Base-by-base conservation (phyloP, 2,888 invertebrate genomes). In the Quadriops clusia region DNA sequence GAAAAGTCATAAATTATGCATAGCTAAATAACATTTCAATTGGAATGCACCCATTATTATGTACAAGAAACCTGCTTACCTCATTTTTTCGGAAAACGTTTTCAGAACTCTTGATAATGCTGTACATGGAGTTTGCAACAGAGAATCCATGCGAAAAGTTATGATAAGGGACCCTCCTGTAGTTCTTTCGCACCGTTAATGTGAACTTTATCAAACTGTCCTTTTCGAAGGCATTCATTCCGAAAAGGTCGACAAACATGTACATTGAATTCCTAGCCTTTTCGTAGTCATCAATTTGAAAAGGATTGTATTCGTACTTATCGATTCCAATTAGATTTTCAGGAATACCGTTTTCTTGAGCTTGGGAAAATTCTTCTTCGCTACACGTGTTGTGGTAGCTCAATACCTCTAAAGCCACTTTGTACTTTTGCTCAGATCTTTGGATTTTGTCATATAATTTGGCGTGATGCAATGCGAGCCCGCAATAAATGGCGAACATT, bases 121-220 rank as follows among this genome's bases (percentile, higher is more conserved):
- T 71, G 50, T 79, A 85, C 74, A 84, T 83, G 10, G 80, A 73
- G 47, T 87, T 83, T 2, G 86, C 85, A 1, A 87, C 87, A 0
- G 84, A 76, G 68, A 86, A 87, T 1, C 83, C 87, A 50, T 89
- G 87, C 13, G 78, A 77, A 75, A 86, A 89, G 55, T 87, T 89
- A 54, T 89, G 87, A 51, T 87, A 87, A 0, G 85, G 82, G 1
- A 86, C 84, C 15, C 74, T 64, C 5, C 87, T 65, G 53, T 89
- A 87, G 60, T 87, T 87, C 56, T 85, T 87, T 50, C 76, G 72
- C 3, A 87, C 85, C 0, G 86, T 87, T 42, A 87, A 53, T 2
- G 79, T 74, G 50, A 87, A 89, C 31, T 76, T 65, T 15, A 76
- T 67, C 30, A 86, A 54, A 27, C 74, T 73, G 40, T 70, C 71